Evolutionary conservation across 2,113 vertebrate genomes (phyloP), one percentile per base, ranked within the genome.

Genomic region (Trochalopteron elliotii): DNA sequence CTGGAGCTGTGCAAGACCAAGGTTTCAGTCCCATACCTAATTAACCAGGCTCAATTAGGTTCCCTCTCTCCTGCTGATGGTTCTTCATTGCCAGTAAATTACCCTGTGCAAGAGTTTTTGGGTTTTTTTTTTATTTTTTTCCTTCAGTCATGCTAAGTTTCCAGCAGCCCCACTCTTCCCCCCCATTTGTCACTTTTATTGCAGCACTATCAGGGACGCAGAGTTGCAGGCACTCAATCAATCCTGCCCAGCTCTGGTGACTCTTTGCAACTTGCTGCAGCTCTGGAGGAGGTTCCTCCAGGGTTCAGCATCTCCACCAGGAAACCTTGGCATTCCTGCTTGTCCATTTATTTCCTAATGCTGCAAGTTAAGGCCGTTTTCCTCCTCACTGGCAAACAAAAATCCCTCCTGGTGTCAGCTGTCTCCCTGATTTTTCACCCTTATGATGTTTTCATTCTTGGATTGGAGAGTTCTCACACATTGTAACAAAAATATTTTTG

Each of bases 101-200:
- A 94, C 55, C 47, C 78, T 2, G 27, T 8, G 91, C 77, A 6
- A 50, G 57, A 6, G 16, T 5, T 45, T 45, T 45, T 45, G 19
- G 18, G 42, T 4, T 14, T 25, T 56, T 14, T 14, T 56, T 87
- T 94, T 69, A 31, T 68, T 50, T 35, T 84, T 68, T 50, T 27
- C 84, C 70, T 77, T 50, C 94, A 72, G 87, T 35, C 91, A 55
- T 18, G 83, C 45, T 69, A 52, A 76, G 70, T 83, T 97, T 94
- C 74, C 61, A 89, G 84, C 81, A 92, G 91, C 78, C 80, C 39
- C 60, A 15, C 91, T 89, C 42, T 45, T 67, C 74, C 53, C 44
- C 87, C 89, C 65, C 70, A 35, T 95, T 87, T 94, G 91, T 95
- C 93, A 95, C 84, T 96, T 97, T 93, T 91, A 96, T 93, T 89